Evolutionary conservation across 2,797 vertebrate species (phyloP).

Genomic region (Phalloptychus januarius): DNA sequence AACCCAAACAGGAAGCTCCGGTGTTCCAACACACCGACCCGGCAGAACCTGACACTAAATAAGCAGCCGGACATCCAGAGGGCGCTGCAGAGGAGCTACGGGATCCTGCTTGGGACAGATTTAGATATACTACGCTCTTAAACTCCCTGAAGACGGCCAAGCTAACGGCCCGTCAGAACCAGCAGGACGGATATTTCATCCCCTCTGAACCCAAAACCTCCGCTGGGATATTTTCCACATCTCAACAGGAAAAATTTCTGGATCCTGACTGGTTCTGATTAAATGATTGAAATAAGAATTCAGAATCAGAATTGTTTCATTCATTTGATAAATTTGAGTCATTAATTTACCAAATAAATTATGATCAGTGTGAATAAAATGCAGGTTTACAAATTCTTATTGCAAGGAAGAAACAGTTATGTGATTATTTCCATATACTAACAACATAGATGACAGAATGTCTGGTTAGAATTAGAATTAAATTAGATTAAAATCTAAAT

Average conservation of each 20-base stretch:
- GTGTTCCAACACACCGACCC: slow-evolving; percentile 15
- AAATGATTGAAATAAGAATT: neutral
- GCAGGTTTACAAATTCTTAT: no score
- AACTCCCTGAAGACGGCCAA: slow-evolving; percentile 35
- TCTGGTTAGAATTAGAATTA: no score
- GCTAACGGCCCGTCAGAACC: slow-evolving; percentile 16
- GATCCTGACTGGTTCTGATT: neutral
- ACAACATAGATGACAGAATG: no score
- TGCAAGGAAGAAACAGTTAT: no score
- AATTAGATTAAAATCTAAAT: no score
- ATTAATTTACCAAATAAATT: no score
- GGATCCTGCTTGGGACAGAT: slow-evolving; percentile 36
- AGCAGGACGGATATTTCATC: neutral
- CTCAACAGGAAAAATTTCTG: neutral
- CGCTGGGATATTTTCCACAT: neutral
- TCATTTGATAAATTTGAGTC: no score
- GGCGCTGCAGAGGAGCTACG: slow-evolving; percentile 18
- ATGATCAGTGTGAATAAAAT: no score
- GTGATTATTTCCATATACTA: no score
- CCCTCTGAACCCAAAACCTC: neutral
- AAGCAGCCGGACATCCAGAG: slow-evolving; percentile 17
- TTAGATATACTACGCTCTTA: slow-evolving; percentile 61
- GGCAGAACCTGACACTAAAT: slow-evolving; percentile 33
- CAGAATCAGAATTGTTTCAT: no score
- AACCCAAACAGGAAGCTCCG: slow-evolving; percentile 19